phyloP scores from a whole-genome alignment of 1,140 invertebrate genomes.

The Samia ricini region DNA sequence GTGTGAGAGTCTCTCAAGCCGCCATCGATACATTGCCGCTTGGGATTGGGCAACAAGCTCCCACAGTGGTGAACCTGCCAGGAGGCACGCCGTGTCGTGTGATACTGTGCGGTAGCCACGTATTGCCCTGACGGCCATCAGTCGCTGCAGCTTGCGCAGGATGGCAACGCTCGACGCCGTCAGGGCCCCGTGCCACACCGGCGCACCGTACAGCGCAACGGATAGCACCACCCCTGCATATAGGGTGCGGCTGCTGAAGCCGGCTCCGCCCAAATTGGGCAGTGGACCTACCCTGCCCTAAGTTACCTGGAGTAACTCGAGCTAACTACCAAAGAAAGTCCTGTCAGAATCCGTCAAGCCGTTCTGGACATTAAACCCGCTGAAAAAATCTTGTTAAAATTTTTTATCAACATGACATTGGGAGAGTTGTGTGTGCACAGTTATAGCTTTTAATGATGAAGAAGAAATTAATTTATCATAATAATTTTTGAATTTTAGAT shows the following conservation, averaged over 20 bases:
- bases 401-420: too few relatives aligned
- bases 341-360: too few relatives aligned
- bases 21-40: background rate
- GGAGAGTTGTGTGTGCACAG: too few relatives aligned
- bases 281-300: background rate
- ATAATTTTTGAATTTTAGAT: too few relatives aligned
- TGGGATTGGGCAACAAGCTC: background rate
- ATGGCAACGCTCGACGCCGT: background rate
- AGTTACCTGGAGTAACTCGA: too few relatives aligned
- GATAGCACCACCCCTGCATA: constrained; percentile 10
- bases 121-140: background rate
- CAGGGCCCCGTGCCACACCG: constrained; percentile 4
- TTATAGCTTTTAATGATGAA: too few relatives aligned
- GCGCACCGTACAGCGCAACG: constrained; percentile 12
- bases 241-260: background rate
- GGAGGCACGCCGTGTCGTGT: too few relatives aligned
- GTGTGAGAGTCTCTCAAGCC: too few relatives aligned
- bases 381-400: too few relatives aligned
- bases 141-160: background rate
- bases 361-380: too few relatives aligned
- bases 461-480: too few relatives aligned
- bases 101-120: background rate
- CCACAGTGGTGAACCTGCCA: background rate
- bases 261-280: constrained; percentile 10
- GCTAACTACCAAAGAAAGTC: too few relatives aligned